Conservation (phyloP, 2,797 vertebrate species). For the Florisuga fusca region DNA sequence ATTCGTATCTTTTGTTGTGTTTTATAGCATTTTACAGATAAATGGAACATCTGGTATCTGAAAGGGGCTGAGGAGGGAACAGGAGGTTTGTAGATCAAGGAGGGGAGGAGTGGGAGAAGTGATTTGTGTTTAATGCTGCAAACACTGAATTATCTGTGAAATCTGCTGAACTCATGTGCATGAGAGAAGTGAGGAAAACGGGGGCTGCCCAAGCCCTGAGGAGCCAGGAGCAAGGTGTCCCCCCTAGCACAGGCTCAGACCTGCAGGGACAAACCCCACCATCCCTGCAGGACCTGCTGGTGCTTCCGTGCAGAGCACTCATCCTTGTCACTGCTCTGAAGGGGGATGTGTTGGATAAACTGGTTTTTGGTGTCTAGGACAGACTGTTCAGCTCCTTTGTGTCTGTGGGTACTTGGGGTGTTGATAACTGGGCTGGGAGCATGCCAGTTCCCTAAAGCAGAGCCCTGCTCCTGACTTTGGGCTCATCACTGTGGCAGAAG, state of each 20-base stretch:
- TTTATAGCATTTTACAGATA: constrained; percentile 62
- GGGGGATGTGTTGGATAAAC: fast-evolving
- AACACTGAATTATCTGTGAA: constrained; percentile 20
- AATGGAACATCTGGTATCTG: constrained; percentile 70
- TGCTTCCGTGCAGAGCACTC: fast-evolving
- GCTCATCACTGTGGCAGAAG: not conserved
- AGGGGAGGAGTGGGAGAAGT: not conserved
- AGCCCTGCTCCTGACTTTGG: not conserved
- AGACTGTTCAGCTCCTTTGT: not conserved
- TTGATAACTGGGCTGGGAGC: not conserved
- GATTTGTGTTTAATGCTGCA: not conserved
- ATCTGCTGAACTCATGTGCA: not conserved
- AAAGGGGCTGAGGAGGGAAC: constrained; percentile 25
- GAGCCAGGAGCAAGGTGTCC: not conserved
- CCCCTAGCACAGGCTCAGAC: fast-evolving
- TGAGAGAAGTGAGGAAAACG: not conserved
- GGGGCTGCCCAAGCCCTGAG: fast-evolving
- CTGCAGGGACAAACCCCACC: fast-evolving
- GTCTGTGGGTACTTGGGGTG: not conserved
- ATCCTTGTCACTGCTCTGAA: not conserved
- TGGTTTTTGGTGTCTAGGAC: not conserved
- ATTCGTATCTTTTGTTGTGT: constrained; percentile 43
- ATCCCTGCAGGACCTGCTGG: not conserved
- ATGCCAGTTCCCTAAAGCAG: not conserved
- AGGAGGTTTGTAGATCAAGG: not conserved